These are phyloP conservation scores for Sogatella furcifera DNA, from an alignment of 1,140 invertebrate species.

Conservation along the genomic window DNA sequence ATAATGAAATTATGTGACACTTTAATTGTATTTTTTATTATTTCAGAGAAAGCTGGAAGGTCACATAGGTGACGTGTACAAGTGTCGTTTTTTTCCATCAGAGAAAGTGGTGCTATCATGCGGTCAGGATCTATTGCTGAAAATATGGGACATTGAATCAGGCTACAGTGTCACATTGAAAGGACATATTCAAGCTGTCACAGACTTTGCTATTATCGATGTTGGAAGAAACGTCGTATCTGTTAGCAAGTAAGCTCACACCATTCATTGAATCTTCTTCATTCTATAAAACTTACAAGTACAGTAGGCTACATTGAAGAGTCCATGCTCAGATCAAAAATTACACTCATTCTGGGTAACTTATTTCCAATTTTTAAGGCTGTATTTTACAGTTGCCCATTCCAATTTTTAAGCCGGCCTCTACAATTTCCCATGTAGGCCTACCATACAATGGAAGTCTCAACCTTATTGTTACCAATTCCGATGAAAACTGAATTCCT, in stretches of 20 bases:
- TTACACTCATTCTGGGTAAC: too few relatives aligned
- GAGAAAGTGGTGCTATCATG: conserved; percentile 54
- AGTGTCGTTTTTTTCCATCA: conserved; percentile 58
- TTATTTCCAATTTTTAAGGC: too few relatives aligned
- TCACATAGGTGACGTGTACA: conserved; percentile 57
- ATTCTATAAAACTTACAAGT: too few relatives aligned
- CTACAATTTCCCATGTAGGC: too few relatives aligned
- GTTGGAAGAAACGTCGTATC: conserved; percentile 59
- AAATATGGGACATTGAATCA: conserved; percentile 58
- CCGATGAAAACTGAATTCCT: too few relatives aligned
- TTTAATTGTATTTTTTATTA: conserved; percentile 16
- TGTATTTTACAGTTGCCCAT: too few relatives aligned
- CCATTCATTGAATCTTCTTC: too few relatives aligned
- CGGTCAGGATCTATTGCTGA: conserved; percentile 55
- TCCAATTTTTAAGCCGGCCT: too few relatives aligned
- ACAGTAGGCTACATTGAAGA: too few relatives aligned
- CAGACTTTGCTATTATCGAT: conserved; percentile 55
- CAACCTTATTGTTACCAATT: too few relatives aligned
- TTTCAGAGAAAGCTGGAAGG: conserved; percentile 46
- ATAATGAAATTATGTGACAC: not conserved
- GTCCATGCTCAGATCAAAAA: too few relatives aligned
- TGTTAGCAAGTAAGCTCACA: conserved; percentile 42
- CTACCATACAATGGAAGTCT: too few relatives aligned
- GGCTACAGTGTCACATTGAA: conserved; percentile 52
- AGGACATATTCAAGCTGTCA: conserved; percentile 53